phyloP scores from a whole-genome alignment of 2,113 vertebrate genomes.

The Microcebus lehilahytsara region DNA sequence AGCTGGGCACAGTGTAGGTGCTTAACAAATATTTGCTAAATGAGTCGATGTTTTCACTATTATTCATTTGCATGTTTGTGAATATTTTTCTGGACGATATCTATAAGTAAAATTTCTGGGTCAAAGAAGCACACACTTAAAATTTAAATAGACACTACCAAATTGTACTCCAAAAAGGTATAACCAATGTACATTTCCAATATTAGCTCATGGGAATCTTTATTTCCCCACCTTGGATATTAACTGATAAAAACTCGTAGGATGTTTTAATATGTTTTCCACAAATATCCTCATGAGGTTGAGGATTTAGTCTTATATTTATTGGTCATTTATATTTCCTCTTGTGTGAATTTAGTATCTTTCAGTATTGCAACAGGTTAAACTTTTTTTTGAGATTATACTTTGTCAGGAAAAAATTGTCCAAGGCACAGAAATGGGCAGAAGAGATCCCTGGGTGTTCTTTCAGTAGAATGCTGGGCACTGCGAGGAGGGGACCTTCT shows the following conservation, averaged over 20 bases:
- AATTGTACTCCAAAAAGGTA: neutral
- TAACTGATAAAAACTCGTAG: neutral
- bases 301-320: neutral
- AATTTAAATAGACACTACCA: neutral
- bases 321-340: neutral
- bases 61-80: neutral
- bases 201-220: neutral
- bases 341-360: neutral
- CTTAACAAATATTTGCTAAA: neutral
- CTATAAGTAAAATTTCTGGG: neutral
- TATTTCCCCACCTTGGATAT: neutral
- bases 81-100: neutral
- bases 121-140: neutral
- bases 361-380: neutral
- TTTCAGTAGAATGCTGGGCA: neutral
- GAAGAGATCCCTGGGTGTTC: neutral
- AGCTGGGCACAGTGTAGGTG: neutral
- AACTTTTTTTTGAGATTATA: neutral
- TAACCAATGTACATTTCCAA: neutral
- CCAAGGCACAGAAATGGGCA: neutral
- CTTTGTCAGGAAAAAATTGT: neutral
- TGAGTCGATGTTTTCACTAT: neutral
- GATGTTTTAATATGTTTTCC: neutral
- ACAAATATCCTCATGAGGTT: neutral
- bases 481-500: neutral